Base-by-base conservation (phyloP, 2,888 invertebrate genomes). In the Pheosia gnoma region DNA sequence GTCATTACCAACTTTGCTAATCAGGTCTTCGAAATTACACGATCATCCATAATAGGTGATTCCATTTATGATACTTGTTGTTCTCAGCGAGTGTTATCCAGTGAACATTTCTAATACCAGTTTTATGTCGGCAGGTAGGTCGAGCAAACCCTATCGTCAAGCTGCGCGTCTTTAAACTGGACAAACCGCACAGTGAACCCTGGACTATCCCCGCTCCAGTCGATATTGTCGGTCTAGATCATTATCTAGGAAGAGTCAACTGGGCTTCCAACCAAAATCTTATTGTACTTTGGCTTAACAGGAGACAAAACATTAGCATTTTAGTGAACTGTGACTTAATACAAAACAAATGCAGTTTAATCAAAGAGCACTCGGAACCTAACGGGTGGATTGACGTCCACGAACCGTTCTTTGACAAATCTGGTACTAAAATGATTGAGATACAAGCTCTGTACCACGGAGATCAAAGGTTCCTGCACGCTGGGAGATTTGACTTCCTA, bases 261-360 rank as follows among this genome's bases (percentile, higher is more conserved):
- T 98, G 98, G 98, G 94, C 96, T 13, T 95, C 95, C 38, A 94
- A 95, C 59, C 87, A 94, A 0, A 94, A 95, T 41, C 82, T 98
- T 0, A 88, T 95, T 1, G 96, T 97, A 0, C 94, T 96, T 5
- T 98, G 98, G 96, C 92, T 97, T 61, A 98, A 98, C 85, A 94
- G 99, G 59, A 94, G 97, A 38, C 99, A 99, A 87, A 98, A 96
- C 81, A 78, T 95, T 59, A 94, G 95, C 47, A 87, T 95, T 37
- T 79, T 96, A 53, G 93, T 95, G 11, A 89, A 95, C 39, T 97
- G 97, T 80, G 87, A 94, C 60, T 68, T 93, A 25, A 78, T 75
- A 38, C 77, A 79, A 51, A 87, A 91, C 60, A 89, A 88, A 70
- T 94, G 94, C 72, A 88, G 83, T 58, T 86, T 91, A 57, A 75